Evolutionary conservation across 2,888 invertebrate species (phyloP).

Genomic region (Lochmaea capreae): DNA sequence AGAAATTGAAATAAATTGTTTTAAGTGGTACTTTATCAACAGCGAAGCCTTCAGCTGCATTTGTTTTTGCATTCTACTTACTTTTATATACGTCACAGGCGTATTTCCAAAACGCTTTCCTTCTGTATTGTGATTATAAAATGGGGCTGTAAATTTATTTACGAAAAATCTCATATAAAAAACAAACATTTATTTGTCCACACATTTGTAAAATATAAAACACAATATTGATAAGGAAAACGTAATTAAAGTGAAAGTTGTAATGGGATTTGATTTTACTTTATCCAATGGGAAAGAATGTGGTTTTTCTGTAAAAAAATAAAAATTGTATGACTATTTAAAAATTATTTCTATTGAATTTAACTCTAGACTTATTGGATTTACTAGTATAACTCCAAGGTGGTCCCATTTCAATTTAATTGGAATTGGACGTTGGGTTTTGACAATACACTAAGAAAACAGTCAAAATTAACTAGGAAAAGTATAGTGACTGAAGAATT

Average conservation of each 20-base stretch:
- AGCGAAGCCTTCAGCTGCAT: not conserved
- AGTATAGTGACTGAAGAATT: too few relatives aligned
- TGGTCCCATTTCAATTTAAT: too few relatives aligned
- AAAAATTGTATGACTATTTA: not conserved
- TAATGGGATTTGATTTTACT: not conserved
- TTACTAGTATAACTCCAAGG: too few relatives aligned
- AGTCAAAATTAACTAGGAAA: too few relatives aligned
- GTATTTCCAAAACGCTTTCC: not conserved
- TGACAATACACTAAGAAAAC: too few relatives aligned
- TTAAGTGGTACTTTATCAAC: not conserved
- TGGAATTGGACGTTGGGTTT: too few relatives aligned
- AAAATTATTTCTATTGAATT: not conserved
- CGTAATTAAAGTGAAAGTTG: not conserved
- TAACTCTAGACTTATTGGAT: not conserved
- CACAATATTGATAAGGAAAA: slow-evolving; percentile 4
- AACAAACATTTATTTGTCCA: not conserved
- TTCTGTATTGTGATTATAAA: not conserved
- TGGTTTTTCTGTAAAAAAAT: slow-evolving; percentile 1
- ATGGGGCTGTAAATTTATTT: not conserved
- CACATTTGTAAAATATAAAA: not conserved
- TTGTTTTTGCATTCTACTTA: slow-evolving; percentile 1
- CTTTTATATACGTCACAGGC: not conserved
- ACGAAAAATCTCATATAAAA: not conserved
- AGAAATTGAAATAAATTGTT: not conserved
- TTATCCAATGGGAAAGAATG: not conserved